Percentiles rank a stretch among this genome's conserved stretches.
Conservation (phyloP, 64 coral and sea anemone species). For the Montipora foliosa region DNA sequence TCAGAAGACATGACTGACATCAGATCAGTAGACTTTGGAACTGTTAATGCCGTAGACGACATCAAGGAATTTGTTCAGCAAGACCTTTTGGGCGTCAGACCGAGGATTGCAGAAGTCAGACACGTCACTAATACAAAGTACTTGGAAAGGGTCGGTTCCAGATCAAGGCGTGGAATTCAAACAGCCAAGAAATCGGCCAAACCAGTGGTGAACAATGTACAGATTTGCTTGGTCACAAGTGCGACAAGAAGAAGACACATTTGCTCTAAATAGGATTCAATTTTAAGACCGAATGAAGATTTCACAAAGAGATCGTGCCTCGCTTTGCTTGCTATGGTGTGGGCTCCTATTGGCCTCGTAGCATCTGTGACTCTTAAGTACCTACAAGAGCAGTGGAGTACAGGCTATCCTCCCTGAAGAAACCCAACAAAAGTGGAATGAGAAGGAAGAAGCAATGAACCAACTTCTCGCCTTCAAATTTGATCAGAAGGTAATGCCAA, state of each 20-base stretch:
- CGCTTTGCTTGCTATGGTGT: not conserved
- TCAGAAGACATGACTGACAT: no score
- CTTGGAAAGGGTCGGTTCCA: no score
- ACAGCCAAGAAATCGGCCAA: no score
- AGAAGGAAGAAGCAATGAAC: conserved; percentile 8
- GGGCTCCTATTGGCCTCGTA: conserved; percentile 13
- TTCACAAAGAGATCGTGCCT: conserved; percentile 39
- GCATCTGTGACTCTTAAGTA: conserved; percentile 22
- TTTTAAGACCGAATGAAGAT: not conserved
- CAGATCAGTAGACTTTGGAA: no score
- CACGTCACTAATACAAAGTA: no score
- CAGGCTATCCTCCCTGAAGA: conserved; percentile 26
- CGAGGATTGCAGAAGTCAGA: no score
- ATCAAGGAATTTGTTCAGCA: no score
- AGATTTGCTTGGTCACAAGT: conserved; percentile 22
- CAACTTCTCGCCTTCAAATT: conserved; percentile 32
- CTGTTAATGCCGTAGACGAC: no score
- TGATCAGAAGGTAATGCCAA: no score
- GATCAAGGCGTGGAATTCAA: no score
- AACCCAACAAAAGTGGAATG: conserved; percentile 22
- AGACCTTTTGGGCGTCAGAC: no score
- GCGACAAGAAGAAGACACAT: conserved; percentile 25
- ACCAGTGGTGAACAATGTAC: not conserved
- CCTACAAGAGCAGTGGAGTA: conserved; percentile 39
- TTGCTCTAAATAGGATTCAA: conserved; percentile 21